These are phyloP conservation scores for Microtus ochrogaster DNA, from an alignment of 2,113 vertebrate genomes.

Conservation along the genomic window DNA sequence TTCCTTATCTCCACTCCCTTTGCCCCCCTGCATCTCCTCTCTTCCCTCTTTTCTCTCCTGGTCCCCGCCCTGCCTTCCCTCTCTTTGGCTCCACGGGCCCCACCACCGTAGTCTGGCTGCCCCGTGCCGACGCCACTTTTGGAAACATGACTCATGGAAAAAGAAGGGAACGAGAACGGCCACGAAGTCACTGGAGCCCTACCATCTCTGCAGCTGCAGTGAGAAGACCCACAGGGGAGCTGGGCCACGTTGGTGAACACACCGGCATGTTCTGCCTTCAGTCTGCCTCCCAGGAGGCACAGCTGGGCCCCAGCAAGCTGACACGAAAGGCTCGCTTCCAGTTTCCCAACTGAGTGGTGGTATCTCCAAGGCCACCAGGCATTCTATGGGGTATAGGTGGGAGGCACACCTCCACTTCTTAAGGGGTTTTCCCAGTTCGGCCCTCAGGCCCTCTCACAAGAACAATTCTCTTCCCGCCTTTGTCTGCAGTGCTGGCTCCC, in stretches of 20 bases:
- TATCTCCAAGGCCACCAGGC: not conserved
- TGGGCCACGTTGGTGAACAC: not conserved
- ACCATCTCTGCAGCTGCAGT: not conserved
- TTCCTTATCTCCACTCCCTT: not conserved
- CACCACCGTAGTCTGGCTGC: constrained; percentile 36
- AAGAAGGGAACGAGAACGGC: constrained; percentile 51
- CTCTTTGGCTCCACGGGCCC: not conserved
- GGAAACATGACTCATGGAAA: constrained; percentile 80
- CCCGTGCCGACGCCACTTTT: constrained; percentile 68
- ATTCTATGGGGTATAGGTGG: not conserved
- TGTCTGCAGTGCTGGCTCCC: constrained; percentile 58
- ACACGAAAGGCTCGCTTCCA: not conserved
- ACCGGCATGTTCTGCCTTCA: accelerated
- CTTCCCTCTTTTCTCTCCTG: no score
- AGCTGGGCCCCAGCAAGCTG: not conserved
- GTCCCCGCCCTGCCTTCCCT: not conserved
- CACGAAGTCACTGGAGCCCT: not conserved
- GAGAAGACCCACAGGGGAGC: not conserved
- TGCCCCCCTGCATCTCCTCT: not conserved
- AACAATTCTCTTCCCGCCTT: constrained; percentile 81
- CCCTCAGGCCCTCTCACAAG: constrained; percentile 32
- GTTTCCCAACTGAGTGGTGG: not conserved
- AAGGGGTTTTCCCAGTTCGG: not conserved
- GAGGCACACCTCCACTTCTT: not conserved
- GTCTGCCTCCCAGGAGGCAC: not conserved